Evolutionary conservation across 2,888 invertebrate species (phyloP).

Genomic region (Volucella inflata): DNA sequence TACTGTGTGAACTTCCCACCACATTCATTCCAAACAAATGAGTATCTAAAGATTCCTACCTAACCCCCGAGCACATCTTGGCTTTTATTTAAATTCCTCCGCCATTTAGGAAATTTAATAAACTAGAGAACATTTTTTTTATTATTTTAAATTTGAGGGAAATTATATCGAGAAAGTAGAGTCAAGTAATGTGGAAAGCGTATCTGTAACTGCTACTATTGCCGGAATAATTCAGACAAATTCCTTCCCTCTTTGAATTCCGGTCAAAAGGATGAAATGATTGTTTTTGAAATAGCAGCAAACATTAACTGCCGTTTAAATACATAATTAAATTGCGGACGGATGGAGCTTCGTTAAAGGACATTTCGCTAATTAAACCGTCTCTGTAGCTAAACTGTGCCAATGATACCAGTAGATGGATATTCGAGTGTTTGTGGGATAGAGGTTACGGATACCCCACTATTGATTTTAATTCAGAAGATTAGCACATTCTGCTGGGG

Average conservation of each 20-base stretch:
- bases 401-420: neutral
- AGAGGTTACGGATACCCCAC: neutral
- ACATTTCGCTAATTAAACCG: slow-evolving; percentile 64
- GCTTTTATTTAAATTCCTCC: no score
- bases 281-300: slow-evolving; percentile 68
- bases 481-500: slow-evolving; percentile 59
- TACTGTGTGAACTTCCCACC: no score
- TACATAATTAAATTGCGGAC: slow-evolving; percentile 65
- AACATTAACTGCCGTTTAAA: neutral
- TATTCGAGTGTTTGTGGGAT: no score
- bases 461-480: slow-evolving; percentile 63
- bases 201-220: slow-evolving; percentile 17
- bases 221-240: slow-evolving; percentile 1
- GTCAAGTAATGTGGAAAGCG: slow-evolving; percentile 2
- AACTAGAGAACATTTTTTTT: slow-evolving; percentile 48
- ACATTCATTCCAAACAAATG: no score
- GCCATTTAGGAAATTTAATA: slow-evolving; percentile 33
- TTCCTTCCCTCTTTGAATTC: neutral
- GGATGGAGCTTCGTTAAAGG: slow-evolving; percentile 18
- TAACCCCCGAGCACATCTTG: no score
- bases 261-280: slow-evolving; percentile 53
- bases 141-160: slow-evolving; percentile 47
- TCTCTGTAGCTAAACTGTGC: slow-evolving; percentile 4
- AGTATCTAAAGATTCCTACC: no score
- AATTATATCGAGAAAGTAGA: slow-evolving; percentile 11